Conservation (phyloP, 2,113 vertebrate species). For the Coptodon rendalli region DNA sequence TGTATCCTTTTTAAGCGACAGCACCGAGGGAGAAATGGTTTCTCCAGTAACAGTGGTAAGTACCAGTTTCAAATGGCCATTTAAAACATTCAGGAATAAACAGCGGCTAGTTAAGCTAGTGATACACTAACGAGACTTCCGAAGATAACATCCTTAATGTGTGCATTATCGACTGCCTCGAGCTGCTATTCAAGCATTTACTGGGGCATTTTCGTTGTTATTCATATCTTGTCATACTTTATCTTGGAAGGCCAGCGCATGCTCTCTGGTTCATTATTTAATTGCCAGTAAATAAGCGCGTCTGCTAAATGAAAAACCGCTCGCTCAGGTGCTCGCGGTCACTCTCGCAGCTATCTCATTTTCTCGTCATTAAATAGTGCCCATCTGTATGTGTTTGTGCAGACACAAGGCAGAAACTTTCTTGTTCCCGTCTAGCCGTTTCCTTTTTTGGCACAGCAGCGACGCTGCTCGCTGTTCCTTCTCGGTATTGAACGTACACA, state of each 20-base stretch:
- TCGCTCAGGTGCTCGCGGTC: background rate
- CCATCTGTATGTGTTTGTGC: background rate
- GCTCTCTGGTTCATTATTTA: background rate
- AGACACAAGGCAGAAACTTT: constrained; percentile 7
- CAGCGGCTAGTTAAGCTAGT: constrained; percentile 20
- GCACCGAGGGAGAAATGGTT: constrained; percentile 64
- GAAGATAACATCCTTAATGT: background rate
- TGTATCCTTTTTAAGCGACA: background rate
- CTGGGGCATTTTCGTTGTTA: background rate
- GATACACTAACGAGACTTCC: background rate
- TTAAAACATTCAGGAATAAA: background rate
- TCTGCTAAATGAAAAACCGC: background rate
- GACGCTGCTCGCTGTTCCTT: background rate
- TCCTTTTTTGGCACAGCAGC: background rate
- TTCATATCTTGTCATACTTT: background rate
- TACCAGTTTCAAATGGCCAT: background rate
- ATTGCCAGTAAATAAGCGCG: background rate
- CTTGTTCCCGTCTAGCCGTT: background rate
- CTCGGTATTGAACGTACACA: background rate
- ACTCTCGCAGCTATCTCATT: background rate
- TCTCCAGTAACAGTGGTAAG: constrained; percentile 78
- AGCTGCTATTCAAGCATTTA: background rate
- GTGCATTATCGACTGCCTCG: background rate
- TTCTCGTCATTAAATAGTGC: background rate
- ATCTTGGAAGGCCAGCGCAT: background rate